These are phyloP conservation scores for Hirudo medicinalis DNA, from an alignment of 1,140 invertebrate genomes.

Conservation along the genomic window DNA sequence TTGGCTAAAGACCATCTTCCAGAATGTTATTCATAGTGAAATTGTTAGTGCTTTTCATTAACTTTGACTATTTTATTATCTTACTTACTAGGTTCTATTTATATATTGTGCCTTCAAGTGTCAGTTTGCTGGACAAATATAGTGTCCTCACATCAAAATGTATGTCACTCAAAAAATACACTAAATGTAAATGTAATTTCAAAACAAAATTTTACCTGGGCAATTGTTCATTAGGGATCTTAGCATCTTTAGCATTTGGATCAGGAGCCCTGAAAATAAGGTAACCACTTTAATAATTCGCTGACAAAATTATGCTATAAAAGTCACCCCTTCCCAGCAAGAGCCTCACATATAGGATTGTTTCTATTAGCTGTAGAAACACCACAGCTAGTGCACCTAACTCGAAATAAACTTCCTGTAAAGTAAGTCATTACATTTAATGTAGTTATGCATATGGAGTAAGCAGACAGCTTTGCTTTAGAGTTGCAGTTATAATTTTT, in stretches of 20 bases:
- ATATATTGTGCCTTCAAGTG: too few species aligned
- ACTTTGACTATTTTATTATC: too few species aligned
- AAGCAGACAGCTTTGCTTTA: too few species aligned
- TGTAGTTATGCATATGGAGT: too few species aligned
- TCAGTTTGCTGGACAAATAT: too few species aligned
- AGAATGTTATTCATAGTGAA: too few species aligned
- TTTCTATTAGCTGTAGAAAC: constrained; percentile 55
- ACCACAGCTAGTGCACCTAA: constrained; percentile 64
- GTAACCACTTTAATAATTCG: not conserved
- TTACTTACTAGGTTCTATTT: too few species aligned
- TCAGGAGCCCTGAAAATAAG: constrained; percentile 44
- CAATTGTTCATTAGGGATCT: constrained; percentile 53
- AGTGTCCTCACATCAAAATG: too few species aligned
- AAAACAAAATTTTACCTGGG: constrained; percentile 44
- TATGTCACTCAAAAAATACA: not conserved
- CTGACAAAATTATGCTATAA: not conserved
- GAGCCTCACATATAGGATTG: constrained; percentile 65
- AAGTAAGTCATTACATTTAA: constrained; percentile 17
- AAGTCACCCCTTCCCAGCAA: constrained; percentile 49
- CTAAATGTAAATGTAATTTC: not conserved
- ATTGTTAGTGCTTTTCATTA: too few species aligned
- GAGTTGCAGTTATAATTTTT: too few species aligned
- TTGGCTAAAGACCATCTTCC: too few species aligned
- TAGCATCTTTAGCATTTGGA: constrained; percentile 39
- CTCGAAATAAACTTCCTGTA: constrained; percentile 57